These are phyloP conservation scores for Xenotilapia leptura DNA, from an alignment of 2,113 vertebrate genomes.

Conservation along the genomic window DNA sequence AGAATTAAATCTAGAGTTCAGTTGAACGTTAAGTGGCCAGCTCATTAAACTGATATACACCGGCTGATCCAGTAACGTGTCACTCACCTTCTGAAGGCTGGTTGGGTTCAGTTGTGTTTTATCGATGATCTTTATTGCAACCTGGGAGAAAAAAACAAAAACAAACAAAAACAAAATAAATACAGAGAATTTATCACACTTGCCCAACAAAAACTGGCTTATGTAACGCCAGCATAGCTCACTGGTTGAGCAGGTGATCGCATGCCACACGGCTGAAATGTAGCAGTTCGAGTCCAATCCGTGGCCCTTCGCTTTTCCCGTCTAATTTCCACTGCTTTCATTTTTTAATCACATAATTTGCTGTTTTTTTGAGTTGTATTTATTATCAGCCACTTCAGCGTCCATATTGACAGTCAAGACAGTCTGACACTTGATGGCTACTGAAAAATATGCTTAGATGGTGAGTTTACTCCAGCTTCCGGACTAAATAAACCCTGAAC, in stretches of 20 bases:
- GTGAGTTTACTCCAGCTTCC: neutral
- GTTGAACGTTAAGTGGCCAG: neutral
- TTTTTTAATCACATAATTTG: neutral
- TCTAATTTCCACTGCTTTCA: neutral
- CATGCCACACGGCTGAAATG: neutral
- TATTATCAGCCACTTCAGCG: neutral
- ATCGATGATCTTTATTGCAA: conserved; percentile 69
- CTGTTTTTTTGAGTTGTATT: neutral
- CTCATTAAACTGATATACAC: neutral
- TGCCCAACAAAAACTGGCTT: neutral
- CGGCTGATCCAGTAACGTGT: neutral
- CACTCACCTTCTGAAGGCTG: conserved; percentile 65
- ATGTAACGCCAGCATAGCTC: neutral
- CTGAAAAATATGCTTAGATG: neutral
- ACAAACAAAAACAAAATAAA: neutral
- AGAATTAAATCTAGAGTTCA: neutral
- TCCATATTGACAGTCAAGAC: neutral
- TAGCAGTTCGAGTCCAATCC: accelerated
- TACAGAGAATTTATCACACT: neutral
- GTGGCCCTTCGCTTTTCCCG: accelerated
- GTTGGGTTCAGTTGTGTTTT: conserved; percentile 68
- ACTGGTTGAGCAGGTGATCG: neutral
- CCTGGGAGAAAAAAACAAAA: conserved; percentile 13
- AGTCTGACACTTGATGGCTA: neutral
- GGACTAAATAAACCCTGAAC: neutral